phyloP scores from a whole-genome alignment of 2,888 invertebrate genomes.

The Prostheceraeus crozeri region DNA sequence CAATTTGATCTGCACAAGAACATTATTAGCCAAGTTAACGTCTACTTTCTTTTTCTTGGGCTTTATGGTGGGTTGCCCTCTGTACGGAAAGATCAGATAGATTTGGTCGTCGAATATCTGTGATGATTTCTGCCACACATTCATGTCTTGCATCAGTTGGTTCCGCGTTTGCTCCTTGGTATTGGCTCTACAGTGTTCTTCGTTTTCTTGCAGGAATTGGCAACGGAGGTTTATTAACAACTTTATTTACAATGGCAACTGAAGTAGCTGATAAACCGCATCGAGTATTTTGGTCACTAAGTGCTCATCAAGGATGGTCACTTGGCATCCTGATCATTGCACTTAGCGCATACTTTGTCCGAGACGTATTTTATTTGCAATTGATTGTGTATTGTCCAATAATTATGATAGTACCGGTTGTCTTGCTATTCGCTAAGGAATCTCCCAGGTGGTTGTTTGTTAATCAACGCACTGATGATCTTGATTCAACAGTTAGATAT shows the following conservation, averaged over 20 bases:
- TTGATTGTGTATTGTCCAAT: constrained; percentile 12
- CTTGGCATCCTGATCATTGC: constrained; percentile 15
- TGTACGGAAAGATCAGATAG: constrained; percentile 46
- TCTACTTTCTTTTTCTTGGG: constrained; percentile 46
- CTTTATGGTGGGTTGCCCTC: constrained; percentile 44
- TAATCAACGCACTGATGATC: neutral
- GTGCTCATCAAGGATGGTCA: constrained; percentile 27
- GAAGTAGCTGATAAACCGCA: constrained; percentile 26
- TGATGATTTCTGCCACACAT: constrained; percentile 1
- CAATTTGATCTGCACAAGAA: constrained; percentile 44
- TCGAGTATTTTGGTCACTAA: constrained; percentile 2
- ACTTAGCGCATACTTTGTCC: constrained; percentile 23
- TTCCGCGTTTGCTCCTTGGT: constrained; percentile 16
- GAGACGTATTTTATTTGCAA: constrained; percentile 21
- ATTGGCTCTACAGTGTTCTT: constrained; percentile 16
- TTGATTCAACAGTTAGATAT: neutral
- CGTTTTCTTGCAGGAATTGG: constrained; percentile 27
- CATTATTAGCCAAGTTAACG: constrained; percentile 43
- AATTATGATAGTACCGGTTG: neutral
- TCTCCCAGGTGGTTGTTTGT: constrained; percentile 24
- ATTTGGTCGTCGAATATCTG: constrained; percentile 36
- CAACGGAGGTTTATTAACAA: constrained; percentile 30
- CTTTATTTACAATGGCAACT: constrained; percentile 16
- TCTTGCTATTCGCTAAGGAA: constrained; percentile 3
- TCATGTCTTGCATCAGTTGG: neutral